phyloP scores from a whole-genome alignment of 2,888 invertebrate species.

The Steinernema hermaphroditum region DNA sequence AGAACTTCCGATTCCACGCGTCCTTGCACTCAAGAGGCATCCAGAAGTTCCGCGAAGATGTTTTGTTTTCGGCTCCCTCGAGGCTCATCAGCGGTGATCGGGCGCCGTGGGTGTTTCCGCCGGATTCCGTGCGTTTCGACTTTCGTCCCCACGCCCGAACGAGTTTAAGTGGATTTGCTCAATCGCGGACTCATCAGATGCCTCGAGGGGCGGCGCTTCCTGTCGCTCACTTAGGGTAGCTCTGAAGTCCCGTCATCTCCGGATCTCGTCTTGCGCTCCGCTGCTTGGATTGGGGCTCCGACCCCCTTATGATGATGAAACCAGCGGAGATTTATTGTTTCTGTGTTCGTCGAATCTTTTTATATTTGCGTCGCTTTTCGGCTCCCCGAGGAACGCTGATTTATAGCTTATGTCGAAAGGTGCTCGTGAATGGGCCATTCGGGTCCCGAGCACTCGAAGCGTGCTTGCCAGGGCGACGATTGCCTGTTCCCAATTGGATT shows the following conservation, averaged over 20 bases:
- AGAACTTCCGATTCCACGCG: conserved; percentile 9
- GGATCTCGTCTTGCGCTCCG: background rate
- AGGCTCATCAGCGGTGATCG: conserved; percentile 11
- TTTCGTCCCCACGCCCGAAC: conserved; percentile 11
- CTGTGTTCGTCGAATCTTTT: conserved; percentile 12
- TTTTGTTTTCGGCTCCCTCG: background rate
- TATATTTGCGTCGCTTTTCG: conserved; percentile 7
- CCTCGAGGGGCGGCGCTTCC: conserved; percentile 6
- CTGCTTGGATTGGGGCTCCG: background rate
- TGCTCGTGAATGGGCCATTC: background rate
- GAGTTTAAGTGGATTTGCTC: conserved; percentile 28
- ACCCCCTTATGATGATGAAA: background rate
- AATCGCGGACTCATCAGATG: conserved; percentile 22
- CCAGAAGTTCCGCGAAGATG: background rate
- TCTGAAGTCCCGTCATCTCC: conserved; percentile 6
- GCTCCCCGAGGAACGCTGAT: background rate
- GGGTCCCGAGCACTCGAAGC: too few species aligned
- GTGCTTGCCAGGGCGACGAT: conserved; percentile 7
- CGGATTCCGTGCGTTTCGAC: background rate
- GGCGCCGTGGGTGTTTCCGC: conserved; percentile 15
- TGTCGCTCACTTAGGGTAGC: background rate
- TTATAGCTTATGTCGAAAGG: conserved; percentile 5
- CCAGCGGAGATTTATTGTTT: conserved; percentile 24
- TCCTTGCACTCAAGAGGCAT: background rate
- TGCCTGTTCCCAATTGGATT: conserved; percentile 10